Percentiles rank a stretch among this genome's conserved stretches.
phyloP scores from a whole-genome alignment of 2,113 vertebrate species.

The Rhinogobius similis region DNA sequence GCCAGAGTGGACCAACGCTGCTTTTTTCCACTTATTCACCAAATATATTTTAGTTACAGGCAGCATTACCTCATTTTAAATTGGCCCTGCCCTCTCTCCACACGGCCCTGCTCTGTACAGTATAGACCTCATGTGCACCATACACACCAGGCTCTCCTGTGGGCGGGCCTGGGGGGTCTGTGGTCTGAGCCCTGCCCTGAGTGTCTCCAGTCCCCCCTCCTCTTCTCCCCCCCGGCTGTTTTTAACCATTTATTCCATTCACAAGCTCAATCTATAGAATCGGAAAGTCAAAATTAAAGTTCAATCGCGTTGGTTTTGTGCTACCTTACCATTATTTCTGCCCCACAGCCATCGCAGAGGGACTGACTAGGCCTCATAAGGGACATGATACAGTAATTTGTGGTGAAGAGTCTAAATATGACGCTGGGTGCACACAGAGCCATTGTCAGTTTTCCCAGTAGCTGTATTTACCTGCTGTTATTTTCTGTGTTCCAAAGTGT shows the following conservation, averaged over 20 bases:
- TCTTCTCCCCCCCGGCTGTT: slow-evolving; percentile 64
- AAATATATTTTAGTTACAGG: no score
- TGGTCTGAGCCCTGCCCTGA: slow-evolving; percentile 64
- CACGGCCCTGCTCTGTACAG: not conserved
- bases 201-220: slow-evolving; percentile 68
- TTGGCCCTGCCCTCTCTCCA: not conserved
- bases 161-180: slow-evolving; percentile 68
- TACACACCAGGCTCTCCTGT: slow-evolving; percentile 29
- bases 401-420: slow-evolving; percentile 73
- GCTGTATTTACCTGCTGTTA: slow-evolving; percentile 59
- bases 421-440: slow-evolving; percentile 35
- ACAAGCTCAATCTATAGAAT: slow-evolving; percentile 64
- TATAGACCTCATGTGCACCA: slow-evolving; percentile 7
- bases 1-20: not conserved
- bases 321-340: slow-evolving; percentile 80
- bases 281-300: slow-evolving; percentile 72
- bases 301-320: slow-evolving; percentile 72
- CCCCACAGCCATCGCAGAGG: slow-evolving; percentile 61
- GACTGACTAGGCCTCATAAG: slow-evolving; percentile 73
- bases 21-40: not conserved
- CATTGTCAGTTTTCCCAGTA: slow-evolving; percentile 53
- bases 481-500: slow-evolving; percentile 14
- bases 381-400: slow-evolving; percentile 73
- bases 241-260: slow-evolving; percentile 70
- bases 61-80: not conserved